Base-by-base conservation (phyloP, 30 jellyfish, hydroid and myxozoan species). In the Sanderia malayensis region DNA sequence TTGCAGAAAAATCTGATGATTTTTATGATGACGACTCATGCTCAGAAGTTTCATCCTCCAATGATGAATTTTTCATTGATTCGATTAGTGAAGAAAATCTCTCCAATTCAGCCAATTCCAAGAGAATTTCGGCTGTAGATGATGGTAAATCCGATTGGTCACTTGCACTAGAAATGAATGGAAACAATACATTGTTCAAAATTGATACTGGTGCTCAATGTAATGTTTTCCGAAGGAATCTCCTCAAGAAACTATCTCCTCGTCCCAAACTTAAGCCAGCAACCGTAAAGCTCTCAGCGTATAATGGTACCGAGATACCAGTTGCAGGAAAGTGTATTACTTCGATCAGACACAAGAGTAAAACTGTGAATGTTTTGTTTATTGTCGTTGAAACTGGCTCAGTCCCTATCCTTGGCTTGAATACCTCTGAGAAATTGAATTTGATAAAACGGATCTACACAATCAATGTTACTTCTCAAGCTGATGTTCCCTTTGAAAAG, bases 191-290 rank as follows among this genome's bases (percentile, higher is more conserved):
- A 3, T 11, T 1, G 20, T 70, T 4, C 18, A 70, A 70, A 70
- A 19, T 70, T 4, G 79, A 70, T 52, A 4, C 83, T 4, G 83
- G 83, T 2, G 83, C 79, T 1, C 78, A 70, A 70, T 6, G 4
- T 4, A 70, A 70, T 41, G 26, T 67, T 28, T 15, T 67, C 10
- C 70, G 74, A 3, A n/a, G 4, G 24, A n/a, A 31, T 2, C 9
- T 4, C 4, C 45, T 1, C 52, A 18, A 41, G 9, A 4, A 7
- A 46, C 79, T 70, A 1, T 28, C 3, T 4, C 4, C 11, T 18
- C 53, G 78, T 2, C 83, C 83, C 44, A 70, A 25, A n/a, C 80
- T 70, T 6, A 61, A 67, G 7, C 29, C 44, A 23, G 2, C 53
- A 10, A 27, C 11, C 4, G 37, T 19, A 2, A 44, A 46, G 37